A percentile compares a stretch with the other conserved stretches of the same genome.
These are phyloP conservation scores for Amblyjoppa proteus DNA, from an alignment of 2,888 invertebrate genomes.

Conservation along the genomic window DNA sequence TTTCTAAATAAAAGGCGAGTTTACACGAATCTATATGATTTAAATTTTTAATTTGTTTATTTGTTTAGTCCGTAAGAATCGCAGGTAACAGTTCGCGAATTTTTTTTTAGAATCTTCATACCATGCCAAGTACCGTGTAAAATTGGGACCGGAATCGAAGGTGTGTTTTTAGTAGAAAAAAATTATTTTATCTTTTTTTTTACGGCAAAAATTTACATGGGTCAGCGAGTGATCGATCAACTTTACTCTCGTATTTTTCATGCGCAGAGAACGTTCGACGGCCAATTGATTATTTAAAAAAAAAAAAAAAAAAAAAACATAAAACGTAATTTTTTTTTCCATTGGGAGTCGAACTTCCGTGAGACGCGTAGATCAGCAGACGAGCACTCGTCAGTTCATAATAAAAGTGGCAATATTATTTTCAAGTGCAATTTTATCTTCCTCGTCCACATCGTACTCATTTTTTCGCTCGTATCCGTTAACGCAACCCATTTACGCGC, in stretches of 20 bases:
- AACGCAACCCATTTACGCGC: background rate
- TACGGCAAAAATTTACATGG: too few species aligned
- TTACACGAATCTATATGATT: too few species aligned
- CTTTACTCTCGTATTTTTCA: constrained; percentile 8
- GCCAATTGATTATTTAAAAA: background rate
- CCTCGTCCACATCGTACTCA: background rate
- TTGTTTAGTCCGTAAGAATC: too few species aligned
- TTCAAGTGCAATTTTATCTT: background rate
- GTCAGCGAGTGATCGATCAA: background rate
- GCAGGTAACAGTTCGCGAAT: too few species aligned
- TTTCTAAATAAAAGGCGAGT: too few species aligned
- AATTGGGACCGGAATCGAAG: too few species aligned
- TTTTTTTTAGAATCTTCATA: too few species aligned
- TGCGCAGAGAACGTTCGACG: constrained; percentile 22
- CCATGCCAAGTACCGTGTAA: too few species aligned
- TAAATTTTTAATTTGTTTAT: too few species aligned
- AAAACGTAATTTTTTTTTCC: background rate
- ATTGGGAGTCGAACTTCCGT: background rate
- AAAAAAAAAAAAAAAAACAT: background rate
- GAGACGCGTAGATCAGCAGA: background rate
- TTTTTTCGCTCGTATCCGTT: background rate
- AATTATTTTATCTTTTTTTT: too few species aligned
- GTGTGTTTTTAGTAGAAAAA: too few species aligned
- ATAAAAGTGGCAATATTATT: background rate
- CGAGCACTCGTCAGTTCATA: background rate